Evolutionary conservation across 2,888 invertebrate genomes (phyloP).

Genomic region (Eupithecia tripunctaria): DNA sequence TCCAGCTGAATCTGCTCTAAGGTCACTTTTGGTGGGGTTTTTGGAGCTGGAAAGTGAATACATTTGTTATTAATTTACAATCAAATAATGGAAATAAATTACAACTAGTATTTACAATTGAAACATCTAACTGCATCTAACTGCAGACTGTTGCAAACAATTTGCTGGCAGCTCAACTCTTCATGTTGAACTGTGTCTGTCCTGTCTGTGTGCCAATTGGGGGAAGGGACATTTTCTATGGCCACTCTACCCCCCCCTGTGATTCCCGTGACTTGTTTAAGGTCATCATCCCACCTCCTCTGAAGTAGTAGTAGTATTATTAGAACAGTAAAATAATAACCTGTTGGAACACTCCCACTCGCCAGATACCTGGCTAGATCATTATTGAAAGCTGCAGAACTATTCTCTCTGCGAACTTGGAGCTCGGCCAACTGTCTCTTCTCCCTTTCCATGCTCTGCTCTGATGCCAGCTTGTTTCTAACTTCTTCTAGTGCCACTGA

Average conservation of each 20-base stretch:
- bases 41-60: conserved; percentile 56
- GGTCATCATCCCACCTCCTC: no score
- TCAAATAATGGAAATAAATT: no score
- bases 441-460: conserved; percentile 62
- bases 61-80: background rate
- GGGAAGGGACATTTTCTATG: no score
- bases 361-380: conserved; percentile 72
- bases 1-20: conserved; percentile 77
- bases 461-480: conserved; percentile 64
- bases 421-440: conserved; percentile 68
- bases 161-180: no score
- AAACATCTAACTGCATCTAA: no score
- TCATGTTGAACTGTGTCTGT: no score
- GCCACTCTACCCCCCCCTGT: no score
- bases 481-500: conserved; percentile 71
- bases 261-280: no score
- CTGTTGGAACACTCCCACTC: conserved; percentile 63
- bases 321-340: conserved; percentile 47
- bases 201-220: no score
- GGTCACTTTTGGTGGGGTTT: conserved; percentile 59
- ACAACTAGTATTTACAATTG: no score
- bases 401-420: conserved; percentile 66
- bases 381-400: conserved; percentile 70
- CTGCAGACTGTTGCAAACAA: no score
- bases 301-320: no score